These are phyloP conservation scores for Rousettus madagascariensis DNA, from an alignment of 2,797 vertebrate species.

Conservation along the genomic window DNA sequence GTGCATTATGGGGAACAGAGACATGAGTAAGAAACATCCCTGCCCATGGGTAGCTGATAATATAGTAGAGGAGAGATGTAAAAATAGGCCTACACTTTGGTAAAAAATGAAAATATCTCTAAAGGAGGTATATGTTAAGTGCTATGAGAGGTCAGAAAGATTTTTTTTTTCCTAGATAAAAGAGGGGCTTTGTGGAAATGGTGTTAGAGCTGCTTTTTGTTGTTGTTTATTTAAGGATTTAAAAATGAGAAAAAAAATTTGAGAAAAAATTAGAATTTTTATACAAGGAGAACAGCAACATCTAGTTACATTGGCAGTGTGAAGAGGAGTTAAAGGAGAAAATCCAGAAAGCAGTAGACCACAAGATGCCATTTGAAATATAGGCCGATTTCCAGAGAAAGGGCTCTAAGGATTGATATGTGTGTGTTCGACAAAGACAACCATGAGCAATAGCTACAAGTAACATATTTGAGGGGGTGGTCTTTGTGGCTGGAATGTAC, in stretches of 20 bases:
- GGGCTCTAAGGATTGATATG: background rate
- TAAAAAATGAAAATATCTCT: background rate
- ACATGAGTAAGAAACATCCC: background rate
- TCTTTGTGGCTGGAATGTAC: background rate
- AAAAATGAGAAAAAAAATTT: constrained; percentile 13
- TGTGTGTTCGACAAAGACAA: background rate
- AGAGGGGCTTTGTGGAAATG: background rate
- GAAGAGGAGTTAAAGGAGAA: background rate
- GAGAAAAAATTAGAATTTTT: background rate
- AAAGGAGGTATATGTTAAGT: background rate
- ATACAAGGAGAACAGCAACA: background rate
- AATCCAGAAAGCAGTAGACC: background rate
- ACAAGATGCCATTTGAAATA: background rate
- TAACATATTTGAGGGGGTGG: background rate
- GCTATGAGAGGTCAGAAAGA: background rate
- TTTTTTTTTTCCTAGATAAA: background rate
- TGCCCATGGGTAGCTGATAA: background rate
- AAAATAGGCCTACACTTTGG: background rate
- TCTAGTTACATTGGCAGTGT: background rate
- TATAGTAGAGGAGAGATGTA: background rate
- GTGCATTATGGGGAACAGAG: background rate
- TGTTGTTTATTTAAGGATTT: background rate
- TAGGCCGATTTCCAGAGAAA: background rate
- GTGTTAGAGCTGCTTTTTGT: background rate
- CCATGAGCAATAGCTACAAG: background rate